Percentiles rank a stretch among this genome's conserved stretches.
phyloP scores from a whole-genome alignment of 2,888 invertebrate species.

The Hydrotaea diabolus region DNA sequence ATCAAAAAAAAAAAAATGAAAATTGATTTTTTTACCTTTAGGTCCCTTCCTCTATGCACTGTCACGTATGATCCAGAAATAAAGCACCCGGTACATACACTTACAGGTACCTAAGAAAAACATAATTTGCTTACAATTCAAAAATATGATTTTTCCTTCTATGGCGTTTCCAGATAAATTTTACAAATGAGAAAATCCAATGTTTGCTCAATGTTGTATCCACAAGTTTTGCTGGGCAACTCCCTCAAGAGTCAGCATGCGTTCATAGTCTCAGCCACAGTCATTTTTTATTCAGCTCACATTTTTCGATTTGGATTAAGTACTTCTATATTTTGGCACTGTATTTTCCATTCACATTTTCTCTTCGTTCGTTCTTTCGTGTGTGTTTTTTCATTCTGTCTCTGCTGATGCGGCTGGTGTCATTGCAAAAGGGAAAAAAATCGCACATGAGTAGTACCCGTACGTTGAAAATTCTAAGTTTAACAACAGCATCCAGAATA shows the following conservation, averaged over 20 bases:
- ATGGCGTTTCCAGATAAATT: no score
- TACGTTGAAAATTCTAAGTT: conserved; percentile 34
- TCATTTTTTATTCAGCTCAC: conserved; percentile 53
- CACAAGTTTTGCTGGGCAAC: background rate
- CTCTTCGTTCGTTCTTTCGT: background rate
- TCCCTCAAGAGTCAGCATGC: background rate
- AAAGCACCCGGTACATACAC: no score
- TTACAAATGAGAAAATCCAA: no score
- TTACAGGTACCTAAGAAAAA: no score
- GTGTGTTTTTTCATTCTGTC: background rate
- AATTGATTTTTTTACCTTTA: no score
- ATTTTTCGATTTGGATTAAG: conserved; percentile 55
- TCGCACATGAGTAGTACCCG: background rate
- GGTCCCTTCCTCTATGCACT: no score
- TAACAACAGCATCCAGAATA: background rate
- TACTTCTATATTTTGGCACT: conserved; percentile 42
- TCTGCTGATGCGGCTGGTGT: background rate
- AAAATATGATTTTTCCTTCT: no score
- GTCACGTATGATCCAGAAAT: no score
- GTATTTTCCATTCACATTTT: background rate
- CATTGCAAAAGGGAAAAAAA: background rate
- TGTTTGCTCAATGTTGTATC: background rate
- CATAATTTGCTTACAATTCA: no score
- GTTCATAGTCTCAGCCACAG: background rate
- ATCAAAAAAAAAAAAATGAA: no score